Percentiles rank a stretch among this genome's conserved stretches.
Evolutionary conservation across 2,797 vertebrate species (phyloP).

Genomic region (Potorous gilbertii): DNA sequence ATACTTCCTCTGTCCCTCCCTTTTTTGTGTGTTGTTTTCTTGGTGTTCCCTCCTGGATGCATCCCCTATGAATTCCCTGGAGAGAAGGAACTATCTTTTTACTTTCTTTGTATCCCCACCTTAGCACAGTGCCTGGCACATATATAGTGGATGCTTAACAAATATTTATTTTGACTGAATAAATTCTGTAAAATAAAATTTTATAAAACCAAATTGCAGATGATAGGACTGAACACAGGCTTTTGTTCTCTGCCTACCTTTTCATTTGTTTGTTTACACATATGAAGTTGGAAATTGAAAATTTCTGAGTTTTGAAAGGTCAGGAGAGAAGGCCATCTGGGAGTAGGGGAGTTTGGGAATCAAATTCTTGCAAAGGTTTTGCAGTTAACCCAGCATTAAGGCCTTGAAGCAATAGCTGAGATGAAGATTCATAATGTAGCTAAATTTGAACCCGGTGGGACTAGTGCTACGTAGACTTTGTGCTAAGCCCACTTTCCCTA

Average conservation of each 20-base stretch:
- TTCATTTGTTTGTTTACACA: neutral
- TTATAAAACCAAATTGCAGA: neutral
- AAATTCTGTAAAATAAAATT: neutral
- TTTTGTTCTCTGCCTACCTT: neutral
- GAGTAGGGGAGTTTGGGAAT: neutral
- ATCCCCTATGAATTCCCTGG: neutral
- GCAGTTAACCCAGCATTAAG: neutral
- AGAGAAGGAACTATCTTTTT: neutral
- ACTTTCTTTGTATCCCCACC: neutral
- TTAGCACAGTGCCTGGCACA: neutral
- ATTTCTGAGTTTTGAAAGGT: neutral
- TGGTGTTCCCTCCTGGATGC: neutral
- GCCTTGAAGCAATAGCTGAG: neutral
- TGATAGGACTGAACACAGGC: neutral
- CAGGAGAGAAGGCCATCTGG: neutral
- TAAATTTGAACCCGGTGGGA: neutral
- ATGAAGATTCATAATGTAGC: neutral
- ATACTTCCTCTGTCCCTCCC: neutral
- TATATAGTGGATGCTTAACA: neutral
- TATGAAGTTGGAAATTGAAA: neutral
- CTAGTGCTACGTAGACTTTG: neutral
- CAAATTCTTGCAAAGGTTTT: neutral
- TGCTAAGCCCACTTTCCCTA: neutral
- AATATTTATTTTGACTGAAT: neutral
- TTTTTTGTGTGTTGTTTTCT: neutral